Percentiles rank a stretch among this genome's conserved stretches.
These are phyloP conservation scores for Sardina pilchardus DNA, from an alignment of 2,113 vertebrate species.

Conservation along the genomic window DNA sequence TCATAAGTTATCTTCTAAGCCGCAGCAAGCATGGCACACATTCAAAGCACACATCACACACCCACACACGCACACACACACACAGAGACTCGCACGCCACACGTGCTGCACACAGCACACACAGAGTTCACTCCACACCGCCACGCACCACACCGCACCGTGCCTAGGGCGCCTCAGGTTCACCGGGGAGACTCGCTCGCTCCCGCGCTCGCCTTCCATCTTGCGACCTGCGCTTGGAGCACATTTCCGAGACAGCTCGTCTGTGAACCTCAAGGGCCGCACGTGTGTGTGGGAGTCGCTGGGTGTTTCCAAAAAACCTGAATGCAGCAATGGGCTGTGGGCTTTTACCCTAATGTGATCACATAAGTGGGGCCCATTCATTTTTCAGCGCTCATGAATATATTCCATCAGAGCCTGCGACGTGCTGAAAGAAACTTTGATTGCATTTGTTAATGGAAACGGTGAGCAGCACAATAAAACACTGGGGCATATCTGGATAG, in stretches of 20 bases:
- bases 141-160: not conserved
- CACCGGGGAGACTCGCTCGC: not conserved
- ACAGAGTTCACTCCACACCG: not conserved
- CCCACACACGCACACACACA: no score
- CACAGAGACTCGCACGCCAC: not conserved
- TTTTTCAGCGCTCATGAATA: slow-evolving; percentile 25
- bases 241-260: not conserved
- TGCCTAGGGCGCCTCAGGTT: not conserved
- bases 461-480: slow-evolving; percentile 7
- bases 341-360: slow-evolving; percentile 13
- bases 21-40: not conserved
- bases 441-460: slow-evolving; percentile 15
- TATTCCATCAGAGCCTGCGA: not conserved
- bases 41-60: not conserved
- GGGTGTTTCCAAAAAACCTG: not conserved
- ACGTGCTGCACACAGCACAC: not conserved
- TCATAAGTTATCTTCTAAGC: not conserved
- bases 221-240: not conserved
- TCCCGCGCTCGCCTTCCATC: not conserved
- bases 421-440: not conserved
- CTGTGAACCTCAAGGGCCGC: not conserved
- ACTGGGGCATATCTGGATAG: not conserved
- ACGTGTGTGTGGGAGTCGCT: not conserved
- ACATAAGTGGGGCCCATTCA: slow-evolving; percentile 6
- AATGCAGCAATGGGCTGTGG: not conserved